phyloP scores from a whole-genome alignment of 2,888 invertebrate species.

The Neoscelio sp. region DNA sequence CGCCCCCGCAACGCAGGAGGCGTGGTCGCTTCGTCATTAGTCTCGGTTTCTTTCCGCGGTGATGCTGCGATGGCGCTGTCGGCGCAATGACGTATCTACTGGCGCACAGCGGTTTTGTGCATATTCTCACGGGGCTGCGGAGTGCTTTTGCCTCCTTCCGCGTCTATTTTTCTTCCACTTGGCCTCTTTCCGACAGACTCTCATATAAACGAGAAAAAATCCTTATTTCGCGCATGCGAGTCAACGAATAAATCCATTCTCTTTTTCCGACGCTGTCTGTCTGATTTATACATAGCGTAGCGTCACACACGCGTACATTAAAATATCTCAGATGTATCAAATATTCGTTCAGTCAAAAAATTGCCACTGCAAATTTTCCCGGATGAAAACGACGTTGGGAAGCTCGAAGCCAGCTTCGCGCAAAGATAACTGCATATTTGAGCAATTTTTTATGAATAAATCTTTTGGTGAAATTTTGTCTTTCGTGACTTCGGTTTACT shows the following conservation, averaged over 20 bases:
- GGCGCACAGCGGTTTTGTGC: constrained; percentile 68
- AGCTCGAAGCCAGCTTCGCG: no score
- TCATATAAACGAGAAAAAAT: constrained; percentile 54
- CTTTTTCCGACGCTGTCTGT: constrained; percentile 32
- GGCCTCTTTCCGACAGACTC: constrained; percentile 38
- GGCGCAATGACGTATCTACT: constrained; percentile 78
- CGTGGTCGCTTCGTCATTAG: constrained; percentile 80
- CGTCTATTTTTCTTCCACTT: constrained; percentile 62
- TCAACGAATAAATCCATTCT: constrained; percentile 48
- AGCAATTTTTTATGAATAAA: no score
- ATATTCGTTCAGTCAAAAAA: no score
- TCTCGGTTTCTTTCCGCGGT: constrained; percentile 75
- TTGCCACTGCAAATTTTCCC: no score
- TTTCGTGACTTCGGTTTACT: no score
- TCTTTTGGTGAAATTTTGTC: no score
- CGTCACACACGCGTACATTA: background rate
- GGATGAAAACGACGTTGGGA: no score
- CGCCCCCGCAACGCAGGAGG: constrained; percentile 77
- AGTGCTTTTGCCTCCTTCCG: constrained; percentile 70
- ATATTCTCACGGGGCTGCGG: constrained; percentile 66
- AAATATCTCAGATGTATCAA: no score
- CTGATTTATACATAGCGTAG: constrained; percentile 30
- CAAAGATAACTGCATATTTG: no score
- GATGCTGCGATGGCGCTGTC: constrained; percentile 75
- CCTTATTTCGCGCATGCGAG: constrained; percentile 49